phyloP scores from a whole-genome alignment of 1,140 invertebrate species.

The Rhizoglyphus robini region DNA sequence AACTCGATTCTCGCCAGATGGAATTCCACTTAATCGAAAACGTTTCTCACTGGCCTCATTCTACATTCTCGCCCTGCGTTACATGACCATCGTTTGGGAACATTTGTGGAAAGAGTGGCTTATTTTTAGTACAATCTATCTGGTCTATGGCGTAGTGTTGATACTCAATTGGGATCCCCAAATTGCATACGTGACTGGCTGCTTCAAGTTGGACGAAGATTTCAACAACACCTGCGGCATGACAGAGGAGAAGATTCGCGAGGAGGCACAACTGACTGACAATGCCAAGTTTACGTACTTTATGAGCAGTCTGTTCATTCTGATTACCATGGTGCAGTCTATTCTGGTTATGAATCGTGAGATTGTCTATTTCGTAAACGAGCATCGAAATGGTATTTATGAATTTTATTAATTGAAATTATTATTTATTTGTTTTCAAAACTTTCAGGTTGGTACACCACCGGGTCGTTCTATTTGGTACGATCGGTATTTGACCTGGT shows the following conservation, averaged over 20 bases:
- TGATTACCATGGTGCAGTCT: neutral
- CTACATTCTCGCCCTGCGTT: neutral
- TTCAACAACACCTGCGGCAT: neutral
- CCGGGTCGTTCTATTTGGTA: neutral
- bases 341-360: neutral
- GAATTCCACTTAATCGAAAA: neutral
- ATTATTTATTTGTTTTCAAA: no score
- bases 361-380: neutral
- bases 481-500: neutral
- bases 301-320: neutral
- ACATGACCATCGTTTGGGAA: neutral
- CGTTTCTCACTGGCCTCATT: neutral
- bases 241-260: no score
- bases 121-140: neutral
- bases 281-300: neutral
- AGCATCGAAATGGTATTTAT: constrained; percentile 14
- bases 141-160: neutral
- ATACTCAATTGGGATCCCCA: neutral
- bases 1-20: neutral
- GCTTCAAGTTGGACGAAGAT: neutral
- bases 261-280: neutral
- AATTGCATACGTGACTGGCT: neutral
- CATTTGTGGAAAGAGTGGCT: neutral
- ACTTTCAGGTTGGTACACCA: constrained; percentile 1
- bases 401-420: neutral